phyloP scores from a whole-genome alignment of 1,140 invertebrate species.

The Hesperophylax magnus region DNA sequence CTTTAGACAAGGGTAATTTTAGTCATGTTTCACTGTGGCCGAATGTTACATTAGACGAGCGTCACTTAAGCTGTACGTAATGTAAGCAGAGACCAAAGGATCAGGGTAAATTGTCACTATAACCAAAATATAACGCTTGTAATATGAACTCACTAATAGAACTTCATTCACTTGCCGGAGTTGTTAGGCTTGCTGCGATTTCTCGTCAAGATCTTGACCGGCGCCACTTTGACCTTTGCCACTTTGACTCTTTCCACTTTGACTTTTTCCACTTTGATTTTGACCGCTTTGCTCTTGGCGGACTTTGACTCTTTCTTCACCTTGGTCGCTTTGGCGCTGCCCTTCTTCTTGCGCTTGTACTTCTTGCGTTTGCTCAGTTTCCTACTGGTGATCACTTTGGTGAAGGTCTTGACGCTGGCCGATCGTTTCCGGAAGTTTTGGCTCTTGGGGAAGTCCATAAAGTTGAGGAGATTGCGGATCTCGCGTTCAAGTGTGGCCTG shows the following conservation, averaged over 20 bases:
- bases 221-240: too few relatives aligned
- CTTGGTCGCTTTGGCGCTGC: not conserved
- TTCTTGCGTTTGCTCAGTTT: not conserved
- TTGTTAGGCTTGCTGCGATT: not conserved
- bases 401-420: not conserved
- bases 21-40: not conserved
- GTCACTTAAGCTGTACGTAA: not conserved
- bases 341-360: not conserved
- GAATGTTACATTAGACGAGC: not conserved
- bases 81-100: not conserved
- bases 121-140: not conserved
- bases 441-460: not conserved
- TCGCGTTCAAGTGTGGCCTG: not conserved
- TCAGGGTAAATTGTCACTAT: not conserved
- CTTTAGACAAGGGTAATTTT: not conserved
- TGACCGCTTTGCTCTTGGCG: not conserved
- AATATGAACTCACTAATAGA: not conserved
- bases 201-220: constrained; percentile 15
- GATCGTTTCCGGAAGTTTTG: not conserved
- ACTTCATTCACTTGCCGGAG: not conserved
- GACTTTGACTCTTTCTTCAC: not conserved
- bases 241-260: too few relatives aligned
- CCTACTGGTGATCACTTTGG: not conserved
- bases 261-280: not conserved
- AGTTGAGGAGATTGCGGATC: not conserved